phyloP scores from a whole-genome alignment of 2,797 vertebrate species.

The Oophaga sylvatica region DNA sequence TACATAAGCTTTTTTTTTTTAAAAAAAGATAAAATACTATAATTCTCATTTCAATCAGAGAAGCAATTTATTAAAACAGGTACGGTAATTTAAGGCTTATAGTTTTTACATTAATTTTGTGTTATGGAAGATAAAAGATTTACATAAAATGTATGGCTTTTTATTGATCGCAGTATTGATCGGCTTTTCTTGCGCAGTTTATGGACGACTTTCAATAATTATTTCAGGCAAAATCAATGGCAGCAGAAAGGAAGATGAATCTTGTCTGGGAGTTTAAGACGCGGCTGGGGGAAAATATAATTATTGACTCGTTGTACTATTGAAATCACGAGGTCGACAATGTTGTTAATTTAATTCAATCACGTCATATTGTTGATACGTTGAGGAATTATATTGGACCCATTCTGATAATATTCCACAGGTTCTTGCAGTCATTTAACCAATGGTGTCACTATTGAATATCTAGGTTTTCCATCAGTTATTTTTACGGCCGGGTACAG shows the following conservation, averaged over 20 bases:
- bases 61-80: background rate
- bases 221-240: slow-evolving; percentile 22
- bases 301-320: slow-evolving; percentile 40
- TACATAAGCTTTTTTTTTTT: background rate
- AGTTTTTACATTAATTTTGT: background rate
- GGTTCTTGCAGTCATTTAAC: background rate
- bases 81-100: background rate
- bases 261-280: slow-evolving; percentile 1
- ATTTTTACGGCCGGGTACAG: background rate
- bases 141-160: slow-evolving; percentile 11
- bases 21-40: no score
- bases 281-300: slow-evolving; percentile 2
- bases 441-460: background rate
- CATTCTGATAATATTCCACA: background rate
- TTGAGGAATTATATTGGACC: slow-evolving; percentile 1
- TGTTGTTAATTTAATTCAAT: slow-evolving; percentile 19
- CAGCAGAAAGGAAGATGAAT: slow-evolving; percentile 42
- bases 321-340: background rate
- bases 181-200: background rate
- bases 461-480: no score
- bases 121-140: slow-evolving; percentile 6
- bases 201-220: slow-evolving; percentile 6
- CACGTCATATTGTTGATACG: background rate
- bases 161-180: slow-evolving; percentile 16
- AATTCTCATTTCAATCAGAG: background rate